A percentile compares a stretch with the other conserved stretches of the same genome.
Conservation (phyloP, 2,797 vertebrate genomes). For the Hozukius guyotensis region DNA sequence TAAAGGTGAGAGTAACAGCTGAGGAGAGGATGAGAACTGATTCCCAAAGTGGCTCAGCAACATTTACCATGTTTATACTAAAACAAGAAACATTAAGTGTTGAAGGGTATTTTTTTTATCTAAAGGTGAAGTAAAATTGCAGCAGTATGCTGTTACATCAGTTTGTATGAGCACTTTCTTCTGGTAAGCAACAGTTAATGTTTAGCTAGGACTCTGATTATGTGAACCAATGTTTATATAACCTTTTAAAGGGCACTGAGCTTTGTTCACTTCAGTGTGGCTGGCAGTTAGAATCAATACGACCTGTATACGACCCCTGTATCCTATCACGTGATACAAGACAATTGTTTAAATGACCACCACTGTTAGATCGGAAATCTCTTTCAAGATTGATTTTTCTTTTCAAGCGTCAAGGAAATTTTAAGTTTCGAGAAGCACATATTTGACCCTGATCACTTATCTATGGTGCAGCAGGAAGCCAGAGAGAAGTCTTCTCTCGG, state of each 20-base stretch:
- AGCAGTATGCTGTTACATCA: not conserved
- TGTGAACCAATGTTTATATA: conserved; percentile 66
- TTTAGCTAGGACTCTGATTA: conserved; percentile 55
- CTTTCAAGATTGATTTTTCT: not conserved
- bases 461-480: not conserved
- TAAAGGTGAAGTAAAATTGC: not conserved
- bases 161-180: not conserved
- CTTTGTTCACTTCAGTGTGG: conserved; percentile 4
- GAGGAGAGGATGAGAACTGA: conserved; percentile 35
- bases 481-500: not conserved
- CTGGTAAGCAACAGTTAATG: conserved; percentile 62
- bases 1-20: conserved; percentile 22
- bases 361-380: not conserved
- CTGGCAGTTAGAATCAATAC: conserved; percentile 9
- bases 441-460: not conserved
- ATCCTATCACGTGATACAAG: not conserved
- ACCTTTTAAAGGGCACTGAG: conserved; percentile 57
- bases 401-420: not conserved
- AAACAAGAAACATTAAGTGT: not conserved
- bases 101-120: not conserved
- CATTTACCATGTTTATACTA: not conserved
- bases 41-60: conserved; percentile 5
- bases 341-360: not conserved
- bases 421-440: not conserved
- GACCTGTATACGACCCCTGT: not conserved